Conservation (phyloP, 2,888 invertebrate genomes). For the Pseudolycoriella hygida region DNA sequence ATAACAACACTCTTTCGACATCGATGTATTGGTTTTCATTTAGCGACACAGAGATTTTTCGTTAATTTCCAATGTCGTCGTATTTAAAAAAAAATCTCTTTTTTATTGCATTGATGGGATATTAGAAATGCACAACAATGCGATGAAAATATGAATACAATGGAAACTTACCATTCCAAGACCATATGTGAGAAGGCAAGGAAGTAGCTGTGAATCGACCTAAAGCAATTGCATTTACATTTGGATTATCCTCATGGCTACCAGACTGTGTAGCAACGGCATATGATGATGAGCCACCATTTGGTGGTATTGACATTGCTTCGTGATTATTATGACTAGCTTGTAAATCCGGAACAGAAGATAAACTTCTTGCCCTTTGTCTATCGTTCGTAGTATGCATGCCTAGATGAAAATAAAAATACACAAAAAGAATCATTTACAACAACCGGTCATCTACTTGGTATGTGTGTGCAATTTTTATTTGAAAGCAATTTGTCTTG, state of each 20-base stretch:
- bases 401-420: slow-evolving; percentile 52
- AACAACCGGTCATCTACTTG: slow-evolving; percentile 33
- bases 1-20: too few relatives aligned
- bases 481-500: too few relatives aligned
- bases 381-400: slow-evolving; percentile 54
- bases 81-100: too few relatives aligned
- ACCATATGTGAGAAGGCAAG: slow-evolving; percentile 83
- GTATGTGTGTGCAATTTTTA: too few relatives aligned
- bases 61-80: too few relatives aligned
- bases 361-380: slow-evolving; percentile 65
- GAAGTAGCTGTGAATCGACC: slow-evolving; percentile 76
- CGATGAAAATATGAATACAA: too few relatives aligned
- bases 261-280: slow-evolving; percentile 45
- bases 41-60: too few relatives aligned
- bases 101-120: too few relatives aligned
- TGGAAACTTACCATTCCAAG: slow-evolving; percentile 74
- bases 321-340: slow-evolving; percentile 19
- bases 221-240: slow-evolving; percentile 31
- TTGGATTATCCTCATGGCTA: slow-evolving; percentile 42
- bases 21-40: too few relatives aligned
- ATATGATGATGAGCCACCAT: slow-evolving; percentile 9
- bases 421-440: slow-evolving; percentile 33
- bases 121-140: too few relatives aligned
- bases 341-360: slow-evolving; percentile 62
- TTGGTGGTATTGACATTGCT: slow-evolving; percentile 14